These are phyloP conservation scores for Reticulitermes speratus DNA, from an alignment of 1,140 invertebrate genomes.

Conservation along the genomic window DNA sequence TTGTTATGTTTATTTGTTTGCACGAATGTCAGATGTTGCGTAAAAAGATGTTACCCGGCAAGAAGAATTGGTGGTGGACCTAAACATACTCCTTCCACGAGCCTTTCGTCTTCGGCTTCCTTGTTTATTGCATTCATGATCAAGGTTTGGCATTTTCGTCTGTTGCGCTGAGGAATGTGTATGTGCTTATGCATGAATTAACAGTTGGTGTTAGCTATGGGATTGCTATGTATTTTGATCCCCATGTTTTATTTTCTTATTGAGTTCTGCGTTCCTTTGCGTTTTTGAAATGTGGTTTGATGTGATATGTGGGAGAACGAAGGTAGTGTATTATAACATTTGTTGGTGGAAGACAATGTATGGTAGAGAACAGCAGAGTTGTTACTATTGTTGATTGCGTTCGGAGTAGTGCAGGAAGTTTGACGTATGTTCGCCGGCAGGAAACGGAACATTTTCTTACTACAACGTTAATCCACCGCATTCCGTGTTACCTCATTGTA, in stretches of 20 bases:
- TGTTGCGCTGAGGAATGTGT: not conserved
- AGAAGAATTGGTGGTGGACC: not conserved
- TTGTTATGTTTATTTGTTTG: not conserved
- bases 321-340: not conserved
- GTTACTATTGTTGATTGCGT: not conserved
- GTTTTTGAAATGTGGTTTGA: not conserved
- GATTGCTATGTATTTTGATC: not conserved
- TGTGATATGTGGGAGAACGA: not conserved
- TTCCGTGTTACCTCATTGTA: not conserved
- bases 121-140: slow-evolving; percentile 19
- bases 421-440: not conserved
- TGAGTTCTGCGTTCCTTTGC: not conserved
- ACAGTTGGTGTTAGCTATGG: not conserved
- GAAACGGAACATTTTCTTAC: not conserved
- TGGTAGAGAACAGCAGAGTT: not conserved
- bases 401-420: not conserved
- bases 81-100: not conserved
- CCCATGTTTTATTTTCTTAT: not conserved
- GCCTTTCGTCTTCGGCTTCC: not conserved
- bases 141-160: slow-evolving; percentile 2
- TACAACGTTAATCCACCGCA: not conserved
- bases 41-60: not conserved
- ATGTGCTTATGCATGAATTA: slow-evolving; percentile 2
- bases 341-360: not conserved
- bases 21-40: not conserved